Base-by-base conservation (phyloP, 2,888 invertebrate species). In the Bursaphelenchus okinawaensis region DNA sequence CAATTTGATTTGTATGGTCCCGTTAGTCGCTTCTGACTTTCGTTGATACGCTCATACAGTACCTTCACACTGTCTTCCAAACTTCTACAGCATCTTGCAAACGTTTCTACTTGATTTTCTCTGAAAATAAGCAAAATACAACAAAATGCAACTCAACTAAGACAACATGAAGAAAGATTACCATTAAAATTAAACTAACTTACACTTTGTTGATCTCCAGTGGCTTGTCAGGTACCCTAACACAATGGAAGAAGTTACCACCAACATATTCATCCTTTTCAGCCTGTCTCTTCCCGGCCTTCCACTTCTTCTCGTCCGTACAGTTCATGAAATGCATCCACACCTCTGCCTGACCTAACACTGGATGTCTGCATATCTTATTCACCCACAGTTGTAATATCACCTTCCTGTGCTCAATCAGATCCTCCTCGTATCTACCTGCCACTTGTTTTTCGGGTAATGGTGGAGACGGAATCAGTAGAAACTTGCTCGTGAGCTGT, bases 391-490 rank as follows among this genome's bases (percentile, higher is more conserved):
- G 90, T 84, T 96, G 95, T 54, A 98, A 86, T 82, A 93, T 93
- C 54, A 90, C 90, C 83, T 93, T 88, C 63, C 98, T 88, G 82
- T 93, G 91, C 82, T 94, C 93, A 76, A 98, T 92, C 78, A 98
- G 90, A 79, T 93, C 92, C 77, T 95, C 94, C 84, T 98, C 96
- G 85, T 94, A 96, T 59, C 94, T 88, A 7, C 94, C 94, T 50
- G 94, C 91, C 71, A 98, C 92, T 84, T 95, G 93, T 85, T 98
- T 98, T 83, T 96, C 96, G 12, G 98, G 98, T 70, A 98, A 84
- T 1, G 96, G 95, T 65, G 98, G 96, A 78, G 96, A 90, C 2
- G 94, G 92, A 79, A 96, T 90, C 62, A 94, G 88, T 74, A 91
- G 89, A 84, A 92, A 98, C 85, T 98, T 98, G 75, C 91, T 92